phyloP scores from a whole-genome alignment of 2,113 vertebrate genomes.

The Rhea americana region DNA sequence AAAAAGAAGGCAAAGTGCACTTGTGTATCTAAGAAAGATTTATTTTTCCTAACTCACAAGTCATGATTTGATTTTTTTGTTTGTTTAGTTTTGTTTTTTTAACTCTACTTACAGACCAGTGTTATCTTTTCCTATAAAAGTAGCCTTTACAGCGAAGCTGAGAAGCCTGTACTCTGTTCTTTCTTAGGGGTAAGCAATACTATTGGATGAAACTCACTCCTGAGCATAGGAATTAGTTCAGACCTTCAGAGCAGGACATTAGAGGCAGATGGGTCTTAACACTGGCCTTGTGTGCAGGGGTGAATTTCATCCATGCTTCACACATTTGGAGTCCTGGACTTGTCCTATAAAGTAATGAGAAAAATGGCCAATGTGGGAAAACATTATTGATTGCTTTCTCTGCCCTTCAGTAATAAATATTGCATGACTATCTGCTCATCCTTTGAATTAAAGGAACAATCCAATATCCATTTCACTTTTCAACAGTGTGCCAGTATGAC shows the following conservation, averaged over 20 bases:
- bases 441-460: constrained; percentile 43
- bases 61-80: background rate
- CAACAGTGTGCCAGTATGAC: background rate
- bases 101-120: background rate
- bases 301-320: background rate
- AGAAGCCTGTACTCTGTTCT: background rate
- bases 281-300: background rate
- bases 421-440: background rate
- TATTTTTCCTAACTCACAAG: background rate
- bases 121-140: background rate
- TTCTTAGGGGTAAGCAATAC: background rate
- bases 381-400: constrained; percentile 15
- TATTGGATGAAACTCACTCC: background rate
- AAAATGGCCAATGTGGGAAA: background rate
- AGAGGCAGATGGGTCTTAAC: background rate
- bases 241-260: background rate
- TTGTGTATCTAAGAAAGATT: background rate
- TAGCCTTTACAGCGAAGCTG: background rate
- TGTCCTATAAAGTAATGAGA: constrained; percentile 2
- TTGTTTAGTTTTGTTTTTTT: background rate
- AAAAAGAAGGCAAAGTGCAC: background rate
- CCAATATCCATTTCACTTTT: constrained; percentile 12
- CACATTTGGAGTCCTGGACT: background rate
- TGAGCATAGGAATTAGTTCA: background rate
- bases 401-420: constrained; percentile 43